Evolutionary conservation across 2,888 invertebrate genomes (phyloP).

Genomic region (Erebia epiphron): DNA sequence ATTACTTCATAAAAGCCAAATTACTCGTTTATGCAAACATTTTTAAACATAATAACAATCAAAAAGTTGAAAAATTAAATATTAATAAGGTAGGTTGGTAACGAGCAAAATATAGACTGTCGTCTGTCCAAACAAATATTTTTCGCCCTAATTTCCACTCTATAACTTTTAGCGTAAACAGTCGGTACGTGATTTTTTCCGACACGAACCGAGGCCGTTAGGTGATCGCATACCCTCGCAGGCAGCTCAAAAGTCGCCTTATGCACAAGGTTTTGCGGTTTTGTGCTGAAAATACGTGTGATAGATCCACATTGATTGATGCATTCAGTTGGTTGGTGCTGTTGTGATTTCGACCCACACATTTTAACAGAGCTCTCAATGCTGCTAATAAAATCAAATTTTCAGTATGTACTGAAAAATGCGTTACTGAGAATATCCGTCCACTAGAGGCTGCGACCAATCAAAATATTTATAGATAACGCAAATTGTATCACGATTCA

Average conservation of each 20-base stretch:
- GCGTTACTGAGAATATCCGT: too few relatives aligned
- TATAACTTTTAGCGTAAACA: slow-evolving; percentile 21
- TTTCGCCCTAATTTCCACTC: slow-evolving; percentile 9
- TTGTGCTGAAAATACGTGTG: too few relatives aligned
- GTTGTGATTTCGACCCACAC: too few relatives aligned
- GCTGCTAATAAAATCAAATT: too few relatives aligned
- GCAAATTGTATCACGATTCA: too few relatives aligned
- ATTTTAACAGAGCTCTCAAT: too few relatives aligned
- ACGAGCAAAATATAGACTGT: neutral
- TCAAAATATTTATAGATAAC: too few relatives aligned
- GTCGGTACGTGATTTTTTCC: slow-evolving; percentile 20
- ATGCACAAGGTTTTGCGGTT: too few relatives aligned
- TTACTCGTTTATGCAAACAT: neutral
- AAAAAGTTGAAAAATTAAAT: neutral
- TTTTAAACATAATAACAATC: neutral
- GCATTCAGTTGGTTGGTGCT: too few relatives aligned
- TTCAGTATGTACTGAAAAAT: too few relatives aligned
- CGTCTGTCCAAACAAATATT: slow-evolving; percentile 3
- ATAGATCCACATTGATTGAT: too few relatives aligned
- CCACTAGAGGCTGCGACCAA: too few relatives aligned
- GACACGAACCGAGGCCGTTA: slow-evolving; percentile 44
- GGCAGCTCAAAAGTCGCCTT: neutral
- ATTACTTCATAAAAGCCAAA: neutral
- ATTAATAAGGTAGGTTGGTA: neutral
- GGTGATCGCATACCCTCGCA: neutral